Evolutionary conservation across 2,797 vertebrate genomes (phyloP), one percentile per base, ranked within the genome.

Genomic region (Phalloptychus januarius): DNA sequence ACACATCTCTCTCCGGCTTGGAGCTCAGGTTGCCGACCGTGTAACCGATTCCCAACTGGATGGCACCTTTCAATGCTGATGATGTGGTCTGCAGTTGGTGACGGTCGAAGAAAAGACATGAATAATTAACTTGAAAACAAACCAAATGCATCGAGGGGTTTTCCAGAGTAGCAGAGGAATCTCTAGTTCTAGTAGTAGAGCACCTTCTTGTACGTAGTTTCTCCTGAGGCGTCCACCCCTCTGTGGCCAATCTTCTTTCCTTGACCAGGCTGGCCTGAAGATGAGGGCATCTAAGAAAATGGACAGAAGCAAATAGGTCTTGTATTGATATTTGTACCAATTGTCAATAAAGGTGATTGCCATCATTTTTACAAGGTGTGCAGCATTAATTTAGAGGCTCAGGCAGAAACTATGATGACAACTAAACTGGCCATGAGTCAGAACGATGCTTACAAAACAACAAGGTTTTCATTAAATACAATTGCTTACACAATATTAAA

Each of bases 151-250:
- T 25, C 11, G 36, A 15, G 54, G 16, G 72, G 56, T 0, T 33
- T 75, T 46, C 33, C 31, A 36, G 16, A 0, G 44, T 11, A 48
- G 36, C 6, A 18, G 4, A 28, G 11, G 13, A 3, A 25, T 16
- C 15, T 18, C n/a, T n/a, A n/a, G n/a, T n/a, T n/a, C n/a, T n/a
- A n/a, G n/a, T n/a, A n/a, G n/a, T n/a, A n/a, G n/a, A n/a, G 36
- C 84, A 99, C 98, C 97, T 99, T 99, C 92, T 99, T 99, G 90
- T 99, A 99, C 11, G 98, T 99, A 38, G 98, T 99, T 91, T 99
- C 98, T 4, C 98, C 98, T 0, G 98, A 99, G 1, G 98, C 98
- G 12, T 99, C 98, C 73, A 99, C 98, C 0, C 98, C 96, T 89
- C 98, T 96, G 92, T 99, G 98, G 69, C 98, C 98, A 20, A 99